Conservation (phyloP, 2,113 vertebrate genomes). For the Theristicus caerulescens region DNA sequence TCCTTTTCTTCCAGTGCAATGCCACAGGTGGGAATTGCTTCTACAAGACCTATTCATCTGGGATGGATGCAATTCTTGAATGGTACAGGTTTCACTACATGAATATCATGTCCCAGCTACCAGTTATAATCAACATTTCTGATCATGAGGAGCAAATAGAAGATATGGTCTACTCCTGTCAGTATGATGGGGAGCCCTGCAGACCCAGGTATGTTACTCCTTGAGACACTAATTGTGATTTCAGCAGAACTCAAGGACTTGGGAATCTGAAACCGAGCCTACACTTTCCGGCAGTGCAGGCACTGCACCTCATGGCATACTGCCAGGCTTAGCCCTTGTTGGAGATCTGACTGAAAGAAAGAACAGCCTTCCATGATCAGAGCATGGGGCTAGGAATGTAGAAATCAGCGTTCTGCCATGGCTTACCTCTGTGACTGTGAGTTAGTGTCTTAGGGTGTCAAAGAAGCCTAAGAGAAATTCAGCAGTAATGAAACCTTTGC, state of each 20-base stretch:
- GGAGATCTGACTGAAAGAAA: neutral
- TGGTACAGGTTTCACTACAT: constrained; percentile 75
- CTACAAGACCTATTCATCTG: constrained; percentile 32
- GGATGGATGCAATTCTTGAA: constrained; percentile 43
- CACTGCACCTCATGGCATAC: too few relatives aligned
- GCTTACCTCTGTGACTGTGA: neutral
- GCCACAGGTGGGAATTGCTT: constrained; percentile 59
- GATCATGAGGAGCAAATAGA: neutral
- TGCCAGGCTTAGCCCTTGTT: neutral
- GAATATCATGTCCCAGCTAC: constrained; percentile 63
- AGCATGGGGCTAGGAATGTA: neutral
- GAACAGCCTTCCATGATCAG: neutral
- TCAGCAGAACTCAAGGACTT: neutral
- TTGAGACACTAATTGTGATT: neutral
- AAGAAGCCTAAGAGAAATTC: neutral
- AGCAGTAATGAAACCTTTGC: neutral
- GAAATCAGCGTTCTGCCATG: neutral
- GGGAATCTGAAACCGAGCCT: neutral
- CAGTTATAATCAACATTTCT: neutral
- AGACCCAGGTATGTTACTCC: neutral
- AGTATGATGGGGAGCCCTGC: constrained; percentile 51
- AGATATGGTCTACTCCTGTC: constrained; percentile 65
- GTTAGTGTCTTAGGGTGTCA: neutral
- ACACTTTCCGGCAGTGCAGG: neutral
- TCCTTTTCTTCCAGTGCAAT: constrained; percentile 58